These are phyloP conservation scores for Odocoileus virginianus DNA, from an alignment of 2,113 vertebrate genomes.

Conservation along the genomic window DNA sequence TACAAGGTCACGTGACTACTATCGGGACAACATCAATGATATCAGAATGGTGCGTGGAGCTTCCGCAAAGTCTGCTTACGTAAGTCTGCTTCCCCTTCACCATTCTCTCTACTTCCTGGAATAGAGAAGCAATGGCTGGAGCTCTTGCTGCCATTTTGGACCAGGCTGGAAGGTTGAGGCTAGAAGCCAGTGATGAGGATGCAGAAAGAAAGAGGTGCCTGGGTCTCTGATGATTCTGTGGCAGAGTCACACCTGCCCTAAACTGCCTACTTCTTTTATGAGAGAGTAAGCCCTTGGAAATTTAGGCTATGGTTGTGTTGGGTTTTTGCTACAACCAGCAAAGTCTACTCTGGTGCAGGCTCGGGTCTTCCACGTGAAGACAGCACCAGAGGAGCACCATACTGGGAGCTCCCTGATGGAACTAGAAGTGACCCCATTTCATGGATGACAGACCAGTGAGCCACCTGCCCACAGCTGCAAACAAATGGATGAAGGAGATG, in stretches of 20 bases:
- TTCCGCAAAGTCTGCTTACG: background rate
- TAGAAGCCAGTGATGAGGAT: background rate
- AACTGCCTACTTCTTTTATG: background rate
- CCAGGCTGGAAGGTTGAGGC: background rate
- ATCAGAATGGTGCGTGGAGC: fast-evolving
- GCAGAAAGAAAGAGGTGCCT: too few relatives aligned
- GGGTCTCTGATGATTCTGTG: background rate
- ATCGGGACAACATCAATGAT: background rate
- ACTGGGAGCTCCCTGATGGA: fast-evolving
- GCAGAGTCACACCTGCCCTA: background rate
- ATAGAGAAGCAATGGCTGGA: background rate
- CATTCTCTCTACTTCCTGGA: background rate
- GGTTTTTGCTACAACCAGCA: background rate
- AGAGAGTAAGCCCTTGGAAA: background rate
- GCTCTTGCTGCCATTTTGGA: background rate
- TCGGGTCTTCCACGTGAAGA: background rate
- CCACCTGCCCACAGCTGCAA: background rate
- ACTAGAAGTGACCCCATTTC: background rate
- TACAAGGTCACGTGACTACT: background rate
- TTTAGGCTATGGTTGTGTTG: too few relatives aligned
- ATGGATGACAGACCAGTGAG: background rate
- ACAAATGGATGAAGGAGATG: fast-evolving
- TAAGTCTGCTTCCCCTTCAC: background rate
- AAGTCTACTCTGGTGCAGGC: fast-evolving
- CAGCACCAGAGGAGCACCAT: fast-evolving